Evolutionary conservation across 2,113 vertebrate species (phyloP).

Genomic region (Tinamus guttatus): DNA sequence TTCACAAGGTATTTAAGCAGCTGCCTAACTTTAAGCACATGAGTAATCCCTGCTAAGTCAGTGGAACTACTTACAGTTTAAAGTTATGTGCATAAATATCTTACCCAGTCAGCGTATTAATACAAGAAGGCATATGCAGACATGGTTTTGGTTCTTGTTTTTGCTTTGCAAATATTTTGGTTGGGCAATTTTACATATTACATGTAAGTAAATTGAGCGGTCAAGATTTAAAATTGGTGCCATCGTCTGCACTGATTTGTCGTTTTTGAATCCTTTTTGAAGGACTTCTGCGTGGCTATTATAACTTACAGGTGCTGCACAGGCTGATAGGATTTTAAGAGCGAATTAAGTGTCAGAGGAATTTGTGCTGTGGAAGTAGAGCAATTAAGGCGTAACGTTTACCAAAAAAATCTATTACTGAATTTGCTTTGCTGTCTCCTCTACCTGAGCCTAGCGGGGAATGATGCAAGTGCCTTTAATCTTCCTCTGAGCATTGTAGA

Average conservation of each 20-base stretch:
- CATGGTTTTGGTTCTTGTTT: not conserved
- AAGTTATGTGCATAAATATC: conserved; percentile 31
- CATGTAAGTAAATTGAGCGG: not conserved
- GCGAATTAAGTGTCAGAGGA: not conserved
- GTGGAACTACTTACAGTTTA: conserved; percentile 28
- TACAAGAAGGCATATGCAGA: not conserved
- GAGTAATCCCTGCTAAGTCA: conserved; percentile 53
- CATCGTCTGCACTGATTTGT: not conserved
- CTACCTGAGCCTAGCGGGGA: not conserved
- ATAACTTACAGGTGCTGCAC: not conserved
- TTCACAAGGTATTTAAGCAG: conserved; percentile 32
- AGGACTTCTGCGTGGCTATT: not conserved
- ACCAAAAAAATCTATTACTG: not conserved
- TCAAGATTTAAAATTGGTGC: not conserved
- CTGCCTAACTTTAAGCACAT: conserved; percentile 29
- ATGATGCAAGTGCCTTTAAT: not conserved
- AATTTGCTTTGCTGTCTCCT: conserved; percentile 11
- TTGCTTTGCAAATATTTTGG: conserved; percentile 32
- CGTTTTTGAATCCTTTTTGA: not conserved
- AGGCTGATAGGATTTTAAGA: conserved; percentile 9
- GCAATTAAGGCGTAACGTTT: not conserved
- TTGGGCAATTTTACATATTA: not conserved
- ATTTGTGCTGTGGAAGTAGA: not conserved
- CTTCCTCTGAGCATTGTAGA: not conserved
- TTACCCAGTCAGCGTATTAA: conserved; percentile 4